Evolutionary conservation across 2,888 invertebrate genomes (phyloP).

Genomic region (Biston betularia): DNA sequence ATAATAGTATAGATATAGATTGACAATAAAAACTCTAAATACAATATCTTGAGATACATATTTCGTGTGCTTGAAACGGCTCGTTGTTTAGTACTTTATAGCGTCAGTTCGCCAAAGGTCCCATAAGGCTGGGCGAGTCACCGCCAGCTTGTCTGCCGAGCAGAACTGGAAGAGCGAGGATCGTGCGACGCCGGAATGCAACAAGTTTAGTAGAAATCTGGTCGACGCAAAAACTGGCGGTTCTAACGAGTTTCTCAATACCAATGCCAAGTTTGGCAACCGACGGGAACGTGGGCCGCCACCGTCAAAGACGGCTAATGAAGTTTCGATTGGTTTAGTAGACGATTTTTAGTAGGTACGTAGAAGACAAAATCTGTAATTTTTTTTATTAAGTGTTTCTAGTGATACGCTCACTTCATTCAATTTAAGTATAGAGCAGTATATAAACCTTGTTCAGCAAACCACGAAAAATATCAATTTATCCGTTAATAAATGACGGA

Average conservation of each 20-base stretch:
- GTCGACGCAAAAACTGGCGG: constrained; percentile 67
- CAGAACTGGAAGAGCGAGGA: constrained; percentile 55
- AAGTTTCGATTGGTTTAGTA: constrained; percentile 11
- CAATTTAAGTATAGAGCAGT: not conserved
- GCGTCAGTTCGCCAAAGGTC: not conserved
- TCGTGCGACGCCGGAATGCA: constrained; percentile 55
- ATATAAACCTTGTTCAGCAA: too few relatives aligned
- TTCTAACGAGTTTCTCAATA: constrained; percentile 79
- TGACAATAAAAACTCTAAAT: too few relatives aligned
- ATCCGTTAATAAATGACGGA: too few relatives aligned
- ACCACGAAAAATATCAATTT: too few relatives aligned
- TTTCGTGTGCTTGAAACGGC: too few relatives aligned
- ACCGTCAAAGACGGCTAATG: constrained; percentile 36
- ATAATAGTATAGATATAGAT: too few relatives aligned
- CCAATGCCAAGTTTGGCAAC: constrained; percentile 71
- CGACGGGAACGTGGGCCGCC: constrained; percentile 58
- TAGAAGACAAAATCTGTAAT: not conserved
- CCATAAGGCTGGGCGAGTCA: constrained; percentile 4
- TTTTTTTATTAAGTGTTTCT: not conserved
- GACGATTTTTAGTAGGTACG: not conserved
- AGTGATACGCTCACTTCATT: not conserved
- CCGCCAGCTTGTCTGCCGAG: constrained; percentile 63
- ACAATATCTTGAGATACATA: too few relatives aligned
- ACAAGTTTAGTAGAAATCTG: constrained; percentile 73
- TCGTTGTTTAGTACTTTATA: too few relatives aligned